Percentiles rank a stretch among this genome's conserved stretches.
Evolutionary conservation across 1,140 invertebrate species (phyloP).

Genomic region (Parasteatoda tepidariorum): DNA sequence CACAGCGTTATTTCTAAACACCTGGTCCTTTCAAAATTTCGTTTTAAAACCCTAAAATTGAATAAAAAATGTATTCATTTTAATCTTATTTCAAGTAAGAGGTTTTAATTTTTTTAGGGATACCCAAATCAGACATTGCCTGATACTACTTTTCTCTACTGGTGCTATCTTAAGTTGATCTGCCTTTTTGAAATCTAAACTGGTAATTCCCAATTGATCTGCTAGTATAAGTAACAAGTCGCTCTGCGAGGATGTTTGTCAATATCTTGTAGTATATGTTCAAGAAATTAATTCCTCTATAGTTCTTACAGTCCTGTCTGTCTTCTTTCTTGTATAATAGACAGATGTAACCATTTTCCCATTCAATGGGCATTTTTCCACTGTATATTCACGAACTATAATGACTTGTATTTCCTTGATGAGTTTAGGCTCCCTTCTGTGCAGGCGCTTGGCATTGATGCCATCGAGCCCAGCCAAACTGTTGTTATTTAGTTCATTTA

Average conservation of each 20-base stretch:
- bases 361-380: constrained; percentile 1
- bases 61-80: too few species aligned
- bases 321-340: background rate
- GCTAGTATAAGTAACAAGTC: background rate
- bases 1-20: too few species aligned
- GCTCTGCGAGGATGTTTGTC: background rate
- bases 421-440: background rate
- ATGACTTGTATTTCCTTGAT: background rate
- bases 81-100: too few species aligned
- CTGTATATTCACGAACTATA: background rate
- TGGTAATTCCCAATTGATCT: background rate
- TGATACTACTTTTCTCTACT: too few species aligned
- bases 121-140: too few species aligned
- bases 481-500: background rate
- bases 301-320: background rate
- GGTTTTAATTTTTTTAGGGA: background rate
- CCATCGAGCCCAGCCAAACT: background rate
- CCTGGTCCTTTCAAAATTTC: too few species aligned
- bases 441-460: background rate
- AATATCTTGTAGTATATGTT: constrained; percentile 4
- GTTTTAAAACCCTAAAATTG: too few species aligned
- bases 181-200: background rate
- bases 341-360: background rate
- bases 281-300: background rate
- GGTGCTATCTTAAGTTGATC: background rate